phyloP scores from a whole-genome alignment of 2,888 invertebrate species.

The Creontiades dilutus region DNA sequence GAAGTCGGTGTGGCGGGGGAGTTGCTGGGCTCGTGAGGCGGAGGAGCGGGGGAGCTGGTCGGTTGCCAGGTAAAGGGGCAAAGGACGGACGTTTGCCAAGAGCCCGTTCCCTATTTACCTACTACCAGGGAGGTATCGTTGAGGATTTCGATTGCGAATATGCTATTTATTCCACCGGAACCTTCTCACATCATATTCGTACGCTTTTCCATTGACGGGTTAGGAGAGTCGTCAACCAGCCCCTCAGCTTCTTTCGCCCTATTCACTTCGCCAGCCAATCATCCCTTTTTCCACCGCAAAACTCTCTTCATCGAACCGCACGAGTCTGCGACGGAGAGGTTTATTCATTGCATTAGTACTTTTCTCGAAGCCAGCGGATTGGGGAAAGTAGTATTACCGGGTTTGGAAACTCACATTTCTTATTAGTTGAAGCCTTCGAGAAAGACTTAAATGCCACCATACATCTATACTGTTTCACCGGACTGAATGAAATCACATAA shows the following conservation, averaged over 20 bases:
- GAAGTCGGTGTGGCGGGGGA: constrained; percentile 24
- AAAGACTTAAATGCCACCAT: too few relatives aligned
- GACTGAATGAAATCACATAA: too few relatives aligned
- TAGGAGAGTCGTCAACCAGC: constrained; percentile 47
- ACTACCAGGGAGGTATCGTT: constrained; percentile 53
- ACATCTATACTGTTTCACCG: too few relatives aligned
- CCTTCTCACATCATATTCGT: constrained; percentile 58
- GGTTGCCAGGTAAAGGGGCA: constrained; percentile 58
- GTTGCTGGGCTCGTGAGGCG: not conserved
- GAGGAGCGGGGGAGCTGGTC: constrained; percentile 53
- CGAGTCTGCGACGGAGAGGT: too few relatives aligned
- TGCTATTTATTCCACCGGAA: constrained; percentile 63
- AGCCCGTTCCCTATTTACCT: constrained; percentile 52
- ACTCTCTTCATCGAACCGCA: not conserved
- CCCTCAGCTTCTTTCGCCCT: not conserved
- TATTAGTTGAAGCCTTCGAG: too few relatives aligned
- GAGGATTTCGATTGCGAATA: constrained; percentile 54
- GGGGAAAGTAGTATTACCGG: too few relatives aligned
- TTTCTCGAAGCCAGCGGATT: too few relatives aligned
- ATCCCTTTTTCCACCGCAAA: not conserved
- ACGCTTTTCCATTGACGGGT: constrained; percentile 57
- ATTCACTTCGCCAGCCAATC: constrained; percentile 29
- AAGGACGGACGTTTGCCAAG: constrained; percentile 27
- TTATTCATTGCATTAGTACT: too few relatives aligned
- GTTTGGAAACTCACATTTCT: too few relatives aligned